Evolutionary conservation across 2,797 vertebrate species (phyloP), one percentile per base, ranked within the genome.

Genomic region (Amphiprion clarkii): DNA sequence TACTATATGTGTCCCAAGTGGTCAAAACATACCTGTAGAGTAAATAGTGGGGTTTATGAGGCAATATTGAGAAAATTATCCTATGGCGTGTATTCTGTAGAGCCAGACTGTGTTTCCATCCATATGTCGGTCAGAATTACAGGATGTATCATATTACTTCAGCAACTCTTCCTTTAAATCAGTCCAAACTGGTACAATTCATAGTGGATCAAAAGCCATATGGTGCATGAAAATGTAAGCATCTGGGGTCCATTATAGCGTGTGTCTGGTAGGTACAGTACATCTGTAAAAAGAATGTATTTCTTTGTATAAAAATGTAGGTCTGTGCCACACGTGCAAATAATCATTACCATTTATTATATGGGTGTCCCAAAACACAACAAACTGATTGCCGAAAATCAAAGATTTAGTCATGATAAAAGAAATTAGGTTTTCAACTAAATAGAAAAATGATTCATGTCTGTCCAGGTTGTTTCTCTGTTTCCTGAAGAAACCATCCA

Each of bases 331-430:
- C 46, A 14, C 5, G 4, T 6, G 14, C 14, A 44, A 2, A 44
- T 17, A 44, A 36, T 51, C 53, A 67, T 67, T 69, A 52, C 16
- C 57, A 49, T 80, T 70, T 49, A 13, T 49, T 73, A 54, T 75
- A 62, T 67, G 51, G 44, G 42, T 48, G 48, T 52, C 9, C 44
- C 60, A n/a, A 67, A 71, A 55, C 29, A 69, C 27, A n/a, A 54
- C 53, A 76, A 36, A 39, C 9, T 65, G 57, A 62, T 21, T 2
- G 11, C 36, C 10, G 10, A 39, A 69, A 27, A 19, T 13, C 0
- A 5, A 42, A 62, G 8, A 68, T 79, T 72, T 61, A 39, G 58
- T 69, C 17, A 79, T 53, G 58, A 71, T 33, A n/a, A 73, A 65
- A 60, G 12, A 63, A 66, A 46, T 17, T 7, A 49, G 21, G 5